These are phyloP conservation scores for Caranx ignobilis DNA, from an alignment of 2,113 vertebrate species.

Conservation along the genomic window DNA sequence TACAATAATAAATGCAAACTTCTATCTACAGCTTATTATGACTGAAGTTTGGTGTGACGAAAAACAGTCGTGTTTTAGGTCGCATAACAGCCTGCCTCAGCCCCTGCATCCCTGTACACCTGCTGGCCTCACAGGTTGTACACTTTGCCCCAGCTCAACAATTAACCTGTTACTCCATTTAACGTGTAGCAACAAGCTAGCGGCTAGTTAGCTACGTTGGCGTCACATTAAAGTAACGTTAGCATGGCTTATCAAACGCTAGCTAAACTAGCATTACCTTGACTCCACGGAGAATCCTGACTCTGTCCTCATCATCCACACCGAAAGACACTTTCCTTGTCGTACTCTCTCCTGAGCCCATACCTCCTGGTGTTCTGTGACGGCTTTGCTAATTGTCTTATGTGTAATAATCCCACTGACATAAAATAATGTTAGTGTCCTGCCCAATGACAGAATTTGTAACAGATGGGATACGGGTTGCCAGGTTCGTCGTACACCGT, in stretches of 20 bases:
- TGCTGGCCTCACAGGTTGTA: not conserved
- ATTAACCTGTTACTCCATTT: not conserved
- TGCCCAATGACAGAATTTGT: conserved; percentile 57
- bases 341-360: conserved; percentile 90
- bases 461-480: conserved; percentile 70
- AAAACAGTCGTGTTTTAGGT: not conserved
- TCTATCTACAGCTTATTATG: not conserved
- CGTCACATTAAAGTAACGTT: conserved; percentile 10
- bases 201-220: not conserved
- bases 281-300: conserved; percentile 92
- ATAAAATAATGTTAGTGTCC: conserved; percentile 34
- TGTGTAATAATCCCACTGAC: not conserved
- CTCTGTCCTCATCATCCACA: conserved; percentile 90
- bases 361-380: conserved; percentile 44
- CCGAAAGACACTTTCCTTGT: conserved; percentile 91
- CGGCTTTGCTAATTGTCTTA: not conserved
- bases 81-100: conserved; percentile 22
- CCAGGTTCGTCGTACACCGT: conserved; percentile 42
- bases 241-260: conserved; percentile 63
- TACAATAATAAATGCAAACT: not conserved
- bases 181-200: not conserved
- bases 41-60: conserved; percentile 23
- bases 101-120: conserved; percentile 24
- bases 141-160: not conserved
- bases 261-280: conserved; percentile 86